Base-by-base conservation (phyloP, 2,797 vertebrate genomes). In the Anabas testudineus region DNA sequence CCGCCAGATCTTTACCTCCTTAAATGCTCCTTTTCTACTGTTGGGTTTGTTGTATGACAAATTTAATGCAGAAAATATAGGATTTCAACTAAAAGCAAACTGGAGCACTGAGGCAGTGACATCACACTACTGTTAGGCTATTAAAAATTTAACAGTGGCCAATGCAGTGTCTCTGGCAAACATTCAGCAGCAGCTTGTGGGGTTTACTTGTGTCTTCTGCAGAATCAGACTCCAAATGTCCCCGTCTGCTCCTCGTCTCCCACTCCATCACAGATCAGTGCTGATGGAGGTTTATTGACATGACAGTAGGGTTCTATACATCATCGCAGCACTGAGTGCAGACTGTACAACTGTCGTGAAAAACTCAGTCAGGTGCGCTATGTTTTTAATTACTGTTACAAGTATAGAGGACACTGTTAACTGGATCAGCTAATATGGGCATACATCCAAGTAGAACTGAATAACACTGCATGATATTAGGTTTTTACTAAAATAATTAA, bases 131-230 rank as follows among this genome's bases (percentile, higher is more conserved):
- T 67, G 70, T 82, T 72, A 56, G 61, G 68, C 55, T 71, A 80
- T 89, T 86, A 79, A 83, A 84, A 66, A 78, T 81, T 60, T 68
- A 83, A 86, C 81, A 72, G 68, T 80, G 76, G 70, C 78, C 71
- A 53, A 52, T 58, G 67, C 75, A 56, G 77, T 36, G 53, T 80
- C 62, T 19, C 74, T 87, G 82, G 76, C 82, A 87, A 63, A 75
- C 53, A 48, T 55, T 82, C 77, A 74, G 63, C 68, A 76, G 83
- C 88, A 87, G 87, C 80, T 81, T 82, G 84, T 68, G 69, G 65
- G 85, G 78, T 89, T 88, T 85, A 78, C 66, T 75, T 10, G 5
- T 54, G 68, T 87, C 63, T 83, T 77, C 66, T 52, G 60, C 63
- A 66, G 65, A 82, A 78, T 88, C 70, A 74, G 69, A 75, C 68